Evolutionary conservation across 2,113 vertebrate species (phyloP).

Genomic region (Heloderma charlesbogerti): DNA sequence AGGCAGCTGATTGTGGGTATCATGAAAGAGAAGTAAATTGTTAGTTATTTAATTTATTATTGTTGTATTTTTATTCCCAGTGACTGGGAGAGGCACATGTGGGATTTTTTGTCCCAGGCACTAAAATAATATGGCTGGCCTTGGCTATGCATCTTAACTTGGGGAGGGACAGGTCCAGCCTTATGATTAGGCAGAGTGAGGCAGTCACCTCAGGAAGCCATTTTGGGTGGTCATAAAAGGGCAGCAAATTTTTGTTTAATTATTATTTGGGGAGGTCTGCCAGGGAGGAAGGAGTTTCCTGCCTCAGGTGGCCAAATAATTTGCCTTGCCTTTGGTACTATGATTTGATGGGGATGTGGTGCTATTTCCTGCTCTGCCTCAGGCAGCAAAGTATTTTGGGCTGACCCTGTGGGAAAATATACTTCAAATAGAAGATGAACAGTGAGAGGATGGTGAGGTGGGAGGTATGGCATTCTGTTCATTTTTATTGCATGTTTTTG

Average conservation of each 20-base stretch:
- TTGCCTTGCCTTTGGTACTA: too few species aligned
- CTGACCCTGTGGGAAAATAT: not conserved
- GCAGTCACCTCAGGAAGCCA: too few species aligned
- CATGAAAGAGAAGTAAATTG: not conserved
- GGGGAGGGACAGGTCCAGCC: too few species aligned
- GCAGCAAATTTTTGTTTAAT: too few species aligned
- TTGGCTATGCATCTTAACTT: not conserved
- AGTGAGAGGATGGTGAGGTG: not conserved
- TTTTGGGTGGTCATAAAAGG: too few species aligned
- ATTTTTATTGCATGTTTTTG: not conserved
- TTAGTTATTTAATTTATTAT: not conserved
- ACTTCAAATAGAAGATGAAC: not conserved
- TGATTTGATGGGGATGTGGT: too few species aligned
- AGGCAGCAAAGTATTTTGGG: not conserved
- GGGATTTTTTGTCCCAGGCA: too few species aligned
- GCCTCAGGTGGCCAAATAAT: too few species aligned
- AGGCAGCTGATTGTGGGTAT: not conserved
- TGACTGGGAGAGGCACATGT: not conserved
- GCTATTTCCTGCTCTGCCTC: not conserved
- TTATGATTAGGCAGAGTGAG: too few species aligned
- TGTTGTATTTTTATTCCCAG: not conserved
- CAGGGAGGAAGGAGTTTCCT: too few species aligned
- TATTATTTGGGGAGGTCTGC: too few species aligned
- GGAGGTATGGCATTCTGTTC: not conserved
- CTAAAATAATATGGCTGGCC: not conserved